Base-by-base conservation (phyloP, 2,888 invertebrate species). In the Eupelmus urozonus region DNA sequence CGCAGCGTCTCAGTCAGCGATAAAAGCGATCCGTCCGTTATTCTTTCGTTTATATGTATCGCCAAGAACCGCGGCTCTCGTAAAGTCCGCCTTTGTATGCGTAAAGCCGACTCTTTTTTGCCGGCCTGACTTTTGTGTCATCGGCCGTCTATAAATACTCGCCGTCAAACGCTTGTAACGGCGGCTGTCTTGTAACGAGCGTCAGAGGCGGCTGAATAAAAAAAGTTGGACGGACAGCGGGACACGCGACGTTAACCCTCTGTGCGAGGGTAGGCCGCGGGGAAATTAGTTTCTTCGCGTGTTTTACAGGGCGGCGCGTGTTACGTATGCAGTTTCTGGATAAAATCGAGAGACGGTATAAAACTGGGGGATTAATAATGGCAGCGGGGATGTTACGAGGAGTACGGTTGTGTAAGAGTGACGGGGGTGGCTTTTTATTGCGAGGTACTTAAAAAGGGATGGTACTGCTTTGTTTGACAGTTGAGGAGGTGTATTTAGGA, bases 11-110 rank as follows among this genome's bases (percentile, higher is more conserved):
- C n/a, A n/a, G n/a, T n/a, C n/a, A n/a, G n/a, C n/a, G n/a, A n/a
- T n/a, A n/a, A n/a, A n/a, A n/a, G n/a, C n/a, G n/a, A n/a, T n/a
- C n/a, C n/a, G n/a, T n/a, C n/a, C n/a, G n/a, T n/a, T 79, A 79
- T 79, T 76, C 76, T 69, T 72, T 71, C 62, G 75, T 72, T n/a
- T 76, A 76, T 76, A 76, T 76, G 72, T 72, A 69, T 79, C 67
- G 55, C 71, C 60, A 75, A 71, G 75, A 63, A 66, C 74, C n/a
- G 74, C 66, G 72, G 55, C 75, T 51, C 27, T 53, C n/a, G 3
- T 34, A 34, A 34, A 62, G 63, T 79, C 73, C 63, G 62, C 79
- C 69, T 69, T 76, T 60, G 76, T 69, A n/a, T n/a, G 76, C 76
- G 76, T 76, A 76, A 79, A 76, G 57, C 49, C 49, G 34, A 16